Percentiles rank a stretch among this genome's conserved stretches.
These are phyloP conservation scores for Catocala fraxini DNA, from an alignment of 2,888 invertebrate genomes.

Conservation along the genomic window DNA sequence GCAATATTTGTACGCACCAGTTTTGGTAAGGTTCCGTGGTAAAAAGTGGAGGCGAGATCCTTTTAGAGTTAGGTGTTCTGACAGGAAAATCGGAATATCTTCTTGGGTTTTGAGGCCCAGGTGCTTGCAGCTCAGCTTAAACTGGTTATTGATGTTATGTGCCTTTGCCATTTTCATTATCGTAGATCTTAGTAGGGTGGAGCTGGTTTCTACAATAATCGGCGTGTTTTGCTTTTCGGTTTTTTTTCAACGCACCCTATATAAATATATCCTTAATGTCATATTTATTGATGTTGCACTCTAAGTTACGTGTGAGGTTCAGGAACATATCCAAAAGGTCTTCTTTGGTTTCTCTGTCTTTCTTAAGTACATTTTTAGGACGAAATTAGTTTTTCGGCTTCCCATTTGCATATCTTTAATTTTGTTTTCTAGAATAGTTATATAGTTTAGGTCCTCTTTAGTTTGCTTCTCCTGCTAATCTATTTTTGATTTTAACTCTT, in stretches of 20 bases:
- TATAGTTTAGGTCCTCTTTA: not conserved
- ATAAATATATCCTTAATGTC: no score
- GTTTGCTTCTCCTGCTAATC: no score
- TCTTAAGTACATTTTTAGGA: slow-evolving; percentile 14
- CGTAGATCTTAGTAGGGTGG: slow-evolving; percentile 12
- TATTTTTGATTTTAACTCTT: no score
- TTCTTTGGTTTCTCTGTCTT: slow-evolving; percentile 5
- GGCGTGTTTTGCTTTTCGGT: not conserved
- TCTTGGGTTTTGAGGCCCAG: slow-evolving; percentile 12
- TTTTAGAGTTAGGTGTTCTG: slow-evolving; percentile 18
- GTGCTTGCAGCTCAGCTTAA: not conserved
- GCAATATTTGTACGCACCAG: not conserved
- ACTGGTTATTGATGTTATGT: slow-evolving; percentile 14
- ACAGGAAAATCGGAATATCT: slow-evolving; percentile 12
- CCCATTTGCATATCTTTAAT: slow-evolving; percentile 8
- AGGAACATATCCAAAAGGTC: slow-evolving; percentile 7
- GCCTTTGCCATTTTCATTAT: slow-evolving; percentile 18
- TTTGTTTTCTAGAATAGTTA: slow-evolving; percentile 9
- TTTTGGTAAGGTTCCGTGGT: slow-evolving; percentile 7
- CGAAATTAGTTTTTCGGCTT: slow-evolving; percentile 10
- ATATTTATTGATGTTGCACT: not conserved
- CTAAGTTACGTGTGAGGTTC: slow-evolving; percentile 3
- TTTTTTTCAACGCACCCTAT: no score
- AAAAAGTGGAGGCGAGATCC: slow-evolving; percentile 16
- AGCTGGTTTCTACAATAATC: not conserved